Evolutionary conservation across 2,797 vertebrate species (phyloP), one percentile per base, ranked within the genome.

Genomic region (Channallabes apus): DNA sequence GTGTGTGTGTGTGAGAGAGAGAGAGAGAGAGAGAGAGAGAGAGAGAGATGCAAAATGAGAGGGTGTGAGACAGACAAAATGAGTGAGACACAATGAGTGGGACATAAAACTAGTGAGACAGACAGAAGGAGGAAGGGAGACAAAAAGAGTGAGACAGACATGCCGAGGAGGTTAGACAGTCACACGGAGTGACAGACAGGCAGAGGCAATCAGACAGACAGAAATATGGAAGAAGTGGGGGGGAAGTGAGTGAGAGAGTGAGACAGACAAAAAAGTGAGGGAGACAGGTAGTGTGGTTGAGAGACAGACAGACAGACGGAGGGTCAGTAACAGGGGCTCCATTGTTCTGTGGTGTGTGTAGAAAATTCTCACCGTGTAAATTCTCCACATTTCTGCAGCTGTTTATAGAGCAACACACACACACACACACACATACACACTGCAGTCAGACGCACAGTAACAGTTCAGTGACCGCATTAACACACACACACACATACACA

Each of bases 301-400:
- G 38, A 65, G 78, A 64, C 11, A 27, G 38, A 18, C 24, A 51
- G 51, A 80, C n/a, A 72, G 54, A 54, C 12, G 15, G 80, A 68
- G 65, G 69, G 76, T 67, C 35, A 82, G 69, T 83, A 78, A 82
- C 84, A 87, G 86, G 68, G 71, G 78, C 58, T 78, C 82, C 62
- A 87, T 87, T 88, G 88, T 89, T 78, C 84, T 41, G 35, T 79
- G 22, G 27, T n/a, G 51, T 38, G 51, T 41, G 56, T 46, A 54
- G 86, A 82, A 73, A 83, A 85, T 77, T 75, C 72, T 72, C 51
- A 58, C 41, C 6, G 38, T 8, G 86, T 85, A 38, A 84, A 84
- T 87, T 87, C 83, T 59, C 69, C 67, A 41, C 64, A 86, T 78
- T 85, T 88, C 76, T 83, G 27, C 65, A 32, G 72, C 58, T 20